These are phyloP conservation scores for Whitmania pigra DNA, from an alignment of 1,140 invertebrate genomes.

Conservation along the genomic window DNA sequence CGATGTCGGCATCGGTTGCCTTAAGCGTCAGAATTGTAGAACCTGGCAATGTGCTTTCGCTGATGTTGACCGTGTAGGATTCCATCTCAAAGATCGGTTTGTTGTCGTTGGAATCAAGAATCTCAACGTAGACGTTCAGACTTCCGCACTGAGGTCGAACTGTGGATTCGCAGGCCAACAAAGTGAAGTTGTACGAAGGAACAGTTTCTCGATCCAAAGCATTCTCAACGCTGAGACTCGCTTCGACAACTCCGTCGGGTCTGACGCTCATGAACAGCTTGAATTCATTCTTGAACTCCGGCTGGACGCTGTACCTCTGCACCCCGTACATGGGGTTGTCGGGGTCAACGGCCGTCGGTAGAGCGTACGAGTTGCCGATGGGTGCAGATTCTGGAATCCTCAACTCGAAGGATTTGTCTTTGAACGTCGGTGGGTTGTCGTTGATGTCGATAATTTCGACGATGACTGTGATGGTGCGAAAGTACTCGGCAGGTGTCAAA, in stretches of 20 bases:
- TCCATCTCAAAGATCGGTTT: conserved; percentile 57
- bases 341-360: conserved; percentile 28
- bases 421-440: conserved; percentile 23
- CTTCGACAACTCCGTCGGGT: conserved; percentile 19
- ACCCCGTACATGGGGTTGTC: conserved; percentile 21
- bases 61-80: conserved; percentile 57
- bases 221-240: conserved; percentile 14
- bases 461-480: conserved; percentile 6
- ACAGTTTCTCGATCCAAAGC: conserved; percentile 20
- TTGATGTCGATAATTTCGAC: conserved; percentile 22
- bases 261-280: conserved; percentile 12
- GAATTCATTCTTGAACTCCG: conserved; percentile 7
- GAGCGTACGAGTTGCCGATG: conserved; percentile 18
- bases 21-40: conserved; percentile 60
- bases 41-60: conserved; percentile 58
- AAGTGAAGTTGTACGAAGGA: background rate
- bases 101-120: conserved; percentile 68
- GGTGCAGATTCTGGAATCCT: conserved; percentile 17
- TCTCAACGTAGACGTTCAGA: background rate
- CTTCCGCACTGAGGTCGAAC: background rate
- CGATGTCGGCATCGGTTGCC: conserved; percentile 62
- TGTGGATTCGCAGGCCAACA: conserved; percentile 8
- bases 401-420: background rate
- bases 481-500: conserved; percentile 8
- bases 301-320: conserved; percentile 12